These are phyloP conservation scores for Drosophila yooni DNA, from an alignment of 2,888 invertebrate genomes.

Conservation along the genomic window DNA sequence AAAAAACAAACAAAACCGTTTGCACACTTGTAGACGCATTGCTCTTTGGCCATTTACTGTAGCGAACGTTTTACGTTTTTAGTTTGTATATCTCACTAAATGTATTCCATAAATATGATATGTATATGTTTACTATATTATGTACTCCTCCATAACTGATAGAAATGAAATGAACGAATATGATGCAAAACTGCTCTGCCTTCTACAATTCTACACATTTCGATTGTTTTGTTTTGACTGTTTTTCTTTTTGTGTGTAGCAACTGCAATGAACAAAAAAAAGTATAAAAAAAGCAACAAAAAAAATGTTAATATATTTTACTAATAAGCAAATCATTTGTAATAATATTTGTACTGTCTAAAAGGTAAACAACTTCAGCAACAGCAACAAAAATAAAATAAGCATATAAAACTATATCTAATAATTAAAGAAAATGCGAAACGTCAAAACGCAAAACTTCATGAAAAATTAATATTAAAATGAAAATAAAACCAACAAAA, in stretches of 20 bases:
- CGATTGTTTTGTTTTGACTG: conserved; percentile 37
- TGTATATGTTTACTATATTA: conserved; percentile 43
- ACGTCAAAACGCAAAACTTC: conserved; percentile 5
- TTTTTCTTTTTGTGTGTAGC: conserved; percentile 18
- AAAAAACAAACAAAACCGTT: background rate
- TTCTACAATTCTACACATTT: conserved; percentile 34
- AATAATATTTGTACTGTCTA: conserved; percentile 37
- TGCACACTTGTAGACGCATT: conserved; percentile 17
- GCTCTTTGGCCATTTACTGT: conserved; percentile 52
- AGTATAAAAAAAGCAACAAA: conserved; percentile 13
- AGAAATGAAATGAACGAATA: conserved; percentile 11
- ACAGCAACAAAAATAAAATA: conserved; percentile 9
- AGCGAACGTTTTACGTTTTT: conserved; percentile 36
- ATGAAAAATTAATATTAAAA: conserved; percentile 9
- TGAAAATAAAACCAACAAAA: conserved; percentile 5
- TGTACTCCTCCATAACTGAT: conserved; percentile 38
- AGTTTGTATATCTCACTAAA: conserved; percentile 36
- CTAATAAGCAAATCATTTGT: conserved; percentile 44
- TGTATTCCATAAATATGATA: conserved; percentile 59
- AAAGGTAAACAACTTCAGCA: conserved; percentile 25
- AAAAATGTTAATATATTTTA: conserved; percentile 66
- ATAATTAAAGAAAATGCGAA: conserved; percentile 23
- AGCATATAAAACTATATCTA: conserved; percentile 30
- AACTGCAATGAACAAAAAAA: conserved; percentile 24
- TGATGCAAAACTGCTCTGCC: conserved; percentile 26